These are phyloP conservation scores for Stenodema calcarata DNA, from an alignment of 2,888 invertebrate genomes.

Conservation along the genomic window DNA sequence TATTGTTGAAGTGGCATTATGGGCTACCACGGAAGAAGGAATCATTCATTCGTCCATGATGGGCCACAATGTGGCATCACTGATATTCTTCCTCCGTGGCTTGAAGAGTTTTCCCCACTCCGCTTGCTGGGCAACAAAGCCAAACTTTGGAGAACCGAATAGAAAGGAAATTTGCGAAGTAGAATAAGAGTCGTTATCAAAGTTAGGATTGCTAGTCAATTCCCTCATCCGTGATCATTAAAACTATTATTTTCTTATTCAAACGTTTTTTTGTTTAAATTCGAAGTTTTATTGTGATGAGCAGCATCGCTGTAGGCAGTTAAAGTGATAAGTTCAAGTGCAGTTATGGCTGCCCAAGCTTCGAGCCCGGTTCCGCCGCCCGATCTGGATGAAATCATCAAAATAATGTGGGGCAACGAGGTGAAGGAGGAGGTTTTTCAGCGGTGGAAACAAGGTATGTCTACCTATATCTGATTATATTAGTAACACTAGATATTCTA, in stretches of 20 bases:
- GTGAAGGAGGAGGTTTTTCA: slow-evolving; percentile 87
- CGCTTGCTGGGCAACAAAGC: too few relatives aligned
- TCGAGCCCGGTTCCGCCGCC: slow-evolving; percentile 64
- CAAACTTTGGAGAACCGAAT: background rate
- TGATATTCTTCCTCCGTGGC: too few relatives aligned
- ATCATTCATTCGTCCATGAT: too few relatives aligned
- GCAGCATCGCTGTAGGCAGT: background rate
- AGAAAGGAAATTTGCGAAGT: background rate
- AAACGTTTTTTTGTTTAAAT: background rate
- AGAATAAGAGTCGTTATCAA: background rate
- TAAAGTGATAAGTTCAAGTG: background rate
- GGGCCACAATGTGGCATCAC: too few relatives aligned
- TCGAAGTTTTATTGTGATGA: background rate
- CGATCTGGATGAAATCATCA: slow-evolving; percentile 76
- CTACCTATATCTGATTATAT: too few relatives aligned
- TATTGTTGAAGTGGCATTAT: too few relatives aligned
- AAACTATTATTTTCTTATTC: too few relatives aligned
- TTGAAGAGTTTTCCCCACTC: too few relatives aligned
- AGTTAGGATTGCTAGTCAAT: background rate
- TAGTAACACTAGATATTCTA: too few relatives aligned
- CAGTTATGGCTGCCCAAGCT: slow-evolving; percentile 63
- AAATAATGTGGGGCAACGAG: slow-evolving; percentile 82
- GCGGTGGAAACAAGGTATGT: slow-evolving; percentile 86
- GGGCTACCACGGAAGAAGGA: too few relatives aligned
- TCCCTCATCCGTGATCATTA: background rate